phyloP scores from a whole-genome alignment of 2,797 vertebrate genomes.

The Varecia variegata region DNA sequence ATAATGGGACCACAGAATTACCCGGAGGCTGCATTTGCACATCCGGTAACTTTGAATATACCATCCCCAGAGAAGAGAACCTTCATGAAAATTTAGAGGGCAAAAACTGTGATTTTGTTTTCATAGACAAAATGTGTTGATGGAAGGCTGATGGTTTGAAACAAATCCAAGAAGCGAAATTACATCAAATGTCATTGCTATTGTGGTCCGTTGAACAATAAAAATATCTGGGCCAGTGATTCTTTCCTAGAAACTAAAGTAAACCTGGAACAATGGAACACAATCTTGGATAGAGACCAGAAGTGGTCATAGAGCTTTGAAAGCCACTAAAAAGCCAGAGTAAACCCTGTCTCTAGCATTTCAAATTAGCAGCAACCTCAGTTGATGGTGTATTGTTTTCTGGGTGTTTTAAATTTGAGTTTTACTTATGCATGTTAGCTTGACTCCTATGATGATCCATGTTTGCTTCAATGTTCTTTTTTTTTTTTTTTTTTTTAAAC shows the following conservation, averaged over 20 bases:
- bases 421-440: background rate
- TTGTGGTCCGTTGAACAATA: background rate
- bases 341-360: background rate
- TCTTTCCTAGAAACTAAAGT: conserved; percentile 37
- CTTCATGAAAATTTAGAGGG: conserved; percentile 46
- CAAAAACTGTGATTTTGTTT: conserved; percentile 31
- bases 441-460: background rate
- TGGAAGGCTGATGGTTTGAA: background rate
- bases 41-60: conserved; percentile 60
- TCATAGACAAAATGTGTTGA: conserved; percentile 55
- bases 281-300: background rate
- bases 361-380: background rate
- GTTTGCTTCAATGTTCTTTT: background rate
- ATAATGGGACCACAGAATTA: conserved; percentile 6
- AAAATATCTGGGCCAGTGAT: background rate
- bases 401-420: background rate
- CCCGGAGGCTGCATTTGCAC: conserved; percentile 28
- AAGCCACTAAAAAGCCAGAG: background rate
- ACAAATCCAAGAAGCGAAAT: conserved; percentile 57
- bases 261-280: background rate
- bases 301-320: background rate
- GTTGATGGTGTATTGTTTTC: background rate
- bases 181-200: conserved; percentile 27
- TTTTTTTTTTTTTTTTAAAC: no score
- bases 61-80: conserved; percentile 15